Conservation (phyloP, 2,113 vertebrate species). For the Otocyon megalotis region DNA sequence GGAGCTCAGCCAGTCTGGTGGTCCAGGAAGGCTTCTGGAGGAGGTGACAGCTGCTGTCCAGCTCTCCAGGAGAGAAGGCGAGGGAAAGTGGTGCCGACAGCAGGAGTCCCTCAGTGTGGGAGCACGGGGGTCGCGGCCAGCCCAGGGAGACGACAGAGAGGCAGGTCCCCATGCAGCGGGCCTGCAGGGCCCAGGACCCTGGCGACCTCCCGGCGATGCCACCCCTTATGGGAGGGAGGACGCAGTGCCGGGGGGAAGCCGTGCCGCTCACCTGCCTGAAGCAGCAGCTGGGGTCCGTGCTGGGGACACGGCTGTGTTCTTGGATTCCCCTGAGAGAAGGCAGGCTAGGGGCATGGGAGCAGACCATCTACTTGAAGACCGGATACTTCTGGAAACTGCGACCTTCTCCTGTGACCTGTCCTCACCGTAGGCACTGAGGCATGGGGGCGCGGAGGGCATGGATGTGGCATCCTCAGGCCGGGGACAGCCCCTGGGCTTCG, state of each 20-base stretch:
- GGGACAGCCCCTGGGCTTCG: background rate
- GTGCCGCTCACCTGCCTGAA: background rate
- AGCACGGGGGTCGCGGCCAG: rapidly evolving
- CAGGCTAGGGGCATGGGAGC: rapidly evolving
- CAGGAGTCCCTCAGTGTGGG: background rate
- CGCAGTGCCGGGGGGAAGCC: background rate
- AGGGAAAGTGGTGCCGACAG: rapidly evolving
- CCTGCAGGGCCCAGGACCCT: background rate
- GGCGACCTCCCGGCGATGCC: background rate
- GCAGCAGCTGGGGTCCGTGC: rapidly evolving
- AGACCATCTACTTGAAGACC: rapidly evolving
- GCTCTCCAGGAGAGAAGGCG: background rate
- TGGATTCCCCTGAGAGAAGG: background rate
- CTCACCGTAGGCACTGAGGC: background rate
- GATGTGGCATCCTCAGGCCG: background rate
- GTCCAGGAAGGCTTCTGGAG: background rate
- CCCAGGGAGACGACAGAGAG: background rate
- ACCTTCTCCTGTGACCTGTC: background rate
- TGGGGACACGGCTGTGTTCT: rapidly evolving
- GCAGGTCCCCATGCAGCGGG: background rate
- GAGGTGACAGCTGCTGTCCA: background rate
- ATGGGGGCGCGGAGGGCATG: background rate
- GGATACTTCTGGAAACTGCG: background rate
- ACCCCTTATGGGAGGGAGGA: background rate
- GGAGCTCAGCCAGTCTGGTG: background rate